Base-by-base conservation (phyloP, 2,797 vertebrate genomes). In the Danio tinwini region DNA sequence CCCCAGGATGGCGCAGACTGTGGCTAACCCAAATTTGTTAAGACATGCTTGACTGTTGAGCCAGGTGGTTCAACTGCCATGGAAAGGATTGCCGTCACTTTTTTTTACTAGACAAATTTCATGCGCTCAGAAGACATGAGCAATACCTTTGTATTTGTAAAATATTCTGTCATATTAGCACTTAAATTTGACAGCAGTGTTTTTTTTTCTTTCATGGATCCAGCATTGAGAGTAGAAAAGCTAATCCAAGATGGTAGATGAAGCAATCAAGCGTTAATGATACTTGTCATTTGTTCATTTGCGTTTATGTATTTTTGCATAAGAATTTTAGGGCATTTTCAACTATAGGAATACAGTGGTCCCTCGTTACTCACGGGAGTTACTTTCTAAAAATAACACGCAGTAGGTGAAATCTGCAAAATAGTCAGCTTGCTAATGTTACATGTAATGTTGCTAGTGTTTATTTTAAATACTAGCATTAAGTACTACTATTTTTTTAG, bases 11-110 rank as follows among this genome's bases (percentile, higher is more conserved):
- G 16, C 52, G 21, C 50, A 65, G 50, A 65, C 59, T 11, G 42
- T 4, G 16, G 68, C 47, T 64, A 72, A 72, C 69, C 77, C 49
- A 79, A 40, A 79, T 79, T 72, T 63, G 69, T 80, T 50, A 73
- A 73, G 69, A 73, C 49, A 47, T 64, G 59, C 68, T 64, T 39
- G 49, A n/a, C 39, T 50, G 39, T 44, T 71, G 7, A 44, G 47
- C 52, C 78, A 58, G 61, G 42, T 65, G 50, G 70, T 58, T 64
- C 29, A 49, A 74, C 76, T 65, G 61, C 61, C 59, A 58, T 7
- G 16, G 9, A 21, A 11, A 39, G 42, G 14, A 29, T 17, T 16
- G 37, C n/a, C 6, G 40, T 11, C 37, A 84, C 84, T 86, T 85
- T 42, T n/a, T n/a, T 21, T 40, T 49, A 16, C 47, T 61, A 5